Percentiles rank a stretch among this genome's conserved stretches.
phyloP scores from a whole-genome alignment of 2,888 invertebrate genomes.

The Cryptocephalus moraei region DNA sequence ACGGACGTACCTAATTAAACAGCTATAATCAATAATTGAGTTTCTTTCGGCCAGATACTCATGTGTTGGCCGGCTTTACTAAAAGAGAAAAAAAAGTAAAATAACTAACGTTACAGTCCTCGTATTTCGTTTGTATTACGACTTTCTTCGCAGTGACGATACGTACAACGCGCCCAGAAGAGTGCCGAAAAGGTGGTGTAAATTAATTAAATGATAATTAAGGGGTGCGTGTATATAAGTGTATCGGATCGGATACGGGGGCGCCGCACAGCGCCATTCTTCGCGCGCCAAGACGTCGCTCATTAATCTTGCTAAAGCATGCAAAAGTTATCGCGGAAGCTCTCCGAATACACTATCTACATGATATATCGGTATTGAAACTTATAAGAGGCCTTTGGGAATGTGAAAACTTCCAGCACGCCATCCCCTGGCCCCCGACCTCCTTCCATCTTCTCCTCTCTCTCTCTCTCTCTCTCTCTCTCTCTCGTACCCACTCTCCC shows the following conservation, averaged over 20 bases:
- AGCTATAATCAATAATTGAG: too few species aligned
- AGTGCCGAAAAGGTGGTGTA: background rate
- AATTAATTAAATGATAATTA: background rate
- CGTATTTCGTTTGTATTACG: background rate
- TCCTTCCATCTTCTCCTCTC: too few species aligned
- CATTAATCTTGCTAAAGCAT: slow-evolving; percentile 40
- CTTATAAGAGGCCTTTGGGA: slow-evolving; percentile 36
- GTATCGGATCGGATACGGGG: background rate
- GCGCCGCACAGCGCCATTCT: slow-evolving; percentile 9
- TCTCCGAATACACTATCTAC: slow-evolving; percentile 29
- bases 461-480: too few species aligned
- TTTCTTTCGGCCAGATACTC: too few species aligned
- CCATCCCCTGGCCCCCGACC: slow-evolving; percentile 6
- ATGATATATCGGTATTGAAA: slow-evolving; percentile 39
- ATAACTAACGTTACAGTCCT: too few species aligned
- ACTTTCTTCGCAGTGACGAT: too few species aligned
- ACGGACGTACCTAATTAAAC: too few species aligned
- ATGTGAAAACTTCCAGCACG: slow-evolving; percentile 22
- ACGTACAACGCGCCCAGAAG: background rate
- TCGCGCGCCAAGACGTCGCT: slow-evolving; percentile 31
- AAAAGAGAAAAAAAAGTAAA: too few species aligned
- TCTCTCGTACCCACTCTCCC: background rate
- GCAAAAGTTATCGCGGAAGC: slow-evolving; percentile 35
- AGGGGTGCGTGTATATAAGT: background rate
- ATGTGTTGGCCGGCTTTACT: too few species aligned